phyloP scores from a whole-genome alignment of 1,140 invertebrate genomes.

The Aleiodes sp. region DNA sequence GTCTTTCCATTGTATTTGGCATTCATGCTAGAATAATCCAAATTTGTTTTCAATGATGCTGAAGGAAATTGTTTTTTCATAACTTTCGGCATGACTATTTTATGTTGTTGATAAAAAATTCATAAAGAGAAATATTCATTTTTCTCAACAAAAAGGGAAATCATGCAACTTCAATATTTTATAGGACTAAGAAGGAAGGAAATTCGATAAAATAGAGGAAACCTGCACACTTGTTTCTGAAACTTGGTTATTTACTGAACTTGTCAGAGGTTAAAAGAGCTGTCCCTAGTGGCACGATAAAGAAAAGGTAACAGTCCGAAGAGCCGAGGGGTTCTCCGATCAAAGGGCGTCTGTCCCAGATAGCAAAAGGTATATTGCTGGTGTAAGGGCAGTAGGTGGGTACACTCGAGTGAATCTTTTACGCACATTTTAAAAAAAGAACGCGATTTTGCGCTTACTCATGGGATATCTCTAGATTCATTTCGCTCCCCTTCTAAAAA shows the following conservation, averaged over 20 bases:
- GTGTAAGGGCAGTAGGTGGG: not conserved
- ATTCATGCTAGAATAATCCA: too few relatives aligned
- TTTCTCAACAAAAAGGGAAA: too few relatives aligned
- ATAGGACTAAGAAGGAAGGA: not conserved
- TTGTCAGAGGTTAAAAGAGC: slow-evolving; percentile 2
- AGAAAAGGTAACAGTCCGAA: not conserved
- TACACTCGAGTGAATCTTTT: slow-evolving; percentile 18
- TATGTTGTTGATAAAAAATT: too few relatives aligned
- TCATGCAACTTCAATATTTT: not conserved
- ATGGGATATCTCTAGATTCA: not conserved
- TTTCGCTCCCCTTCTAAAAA: not conserved
- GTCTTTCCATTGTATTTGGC: too few relatives aligned
- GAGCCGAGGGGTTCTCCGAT: slow-evolving; percentile 12
- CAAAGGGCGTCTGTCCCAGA: slow-evolving; percentile 8
- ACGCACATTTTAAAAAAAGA: slow-evolving; percentile 15
- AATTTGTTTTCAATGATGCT: too few relatives aligned
- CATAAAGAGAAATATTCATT: too few relatives aligned
- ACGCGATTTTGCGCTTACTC: slow-evolving; percentile 3
- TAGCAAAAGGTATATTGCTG: slow-evolving; percentile 1
- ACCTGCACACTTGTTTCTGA: not conserved
- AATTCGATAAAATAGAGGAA: not conserved
- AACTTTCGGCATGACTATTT: too few relatives aligned
- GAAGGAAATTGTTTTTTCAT: too few relatives aligned
- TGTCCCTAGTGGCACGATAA: too few relatives aligned
- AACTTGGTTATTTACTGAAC: not conserved